Base-by-base conservation (phyloP, 2,113 vertebrate species). In the Pomatostomus ruficeps region DNA sequence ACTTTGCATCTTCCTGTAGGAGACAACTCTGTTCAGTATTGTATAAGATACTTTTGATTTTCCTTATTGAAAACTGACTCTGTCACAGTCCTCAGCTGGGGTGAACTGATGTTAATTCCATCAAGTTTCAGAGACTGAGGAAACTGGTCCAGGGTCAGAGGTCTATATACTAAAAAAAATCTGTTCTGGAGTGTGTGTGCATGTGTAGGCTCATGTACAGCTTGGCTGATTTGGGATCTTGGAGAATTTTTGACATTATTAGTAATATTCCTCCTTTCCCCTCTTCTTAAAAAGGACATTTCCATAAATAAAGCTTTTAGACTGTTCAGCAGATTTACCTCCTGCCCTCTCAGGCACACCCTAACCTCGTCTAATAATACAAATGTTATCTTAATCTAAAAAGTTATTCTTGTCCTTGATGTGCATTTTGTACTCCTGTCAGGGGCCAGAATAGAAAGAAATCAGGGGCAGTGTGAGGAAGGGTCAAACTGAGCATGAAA, bases 331-430 rank as follows among this genome's bases (percentile, higher is more conserved):
- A 96, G 72, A 91, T 95, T 94, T 95, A 71, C 85, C 93, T 96
- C 79, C 80, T 95, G 76, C 68, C 86, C 88, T 97, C n/a, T n/a
- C 33, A 71, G 91, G 91, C 94, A 92, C 91, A 86, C 91, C 93
- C 90, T 93, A 96, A 91, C 90, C 91, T 93, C 63, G 91, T 62
- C 79, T 86, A 96, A 96, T 86, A 95, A 95, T 91, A 96, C 51
- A 84, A 94, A 93, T 42, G 43, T 74, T 93, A 77, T 94, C 77
- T 88, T 61, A 71, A 65, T 67, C 59, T 74, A 74, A 81, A 96
- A 84, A 88, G 82, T 90, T 96, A 84, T 95, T 96, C 68, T 86
- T 88, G 82, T 93, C 85, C 93, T 93, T 90, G 63, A 38, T 83
- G 68, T 72, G 52, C 77, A 80, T 90, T 95, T 94, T 94, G 78